phyloP scores from a whole-genome alignment of 2,888 invertebrate species.

The Lasiommata megera region DNA sequence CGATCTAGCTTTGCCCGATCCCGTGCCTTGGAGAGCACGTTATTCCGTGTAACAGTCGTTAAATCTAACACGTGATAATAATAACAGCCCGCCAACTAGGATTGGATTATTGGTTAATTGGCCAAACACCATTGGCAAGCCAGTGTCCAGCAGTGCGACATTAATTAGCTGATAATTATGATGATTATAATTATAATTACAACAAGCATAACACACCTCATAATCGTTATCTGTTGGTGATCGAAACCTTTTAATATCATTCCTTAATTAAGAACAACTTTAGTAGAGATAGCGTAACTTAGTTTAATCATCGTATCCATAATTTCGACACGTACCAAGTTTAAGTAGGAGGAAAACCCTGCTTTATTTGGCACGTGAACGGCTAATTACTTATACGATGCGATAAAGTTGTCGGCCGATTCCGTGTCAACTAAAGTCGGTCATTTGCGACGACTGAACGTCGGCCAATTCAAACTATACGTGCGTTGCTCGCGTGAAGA shows the following conservation, averaged over 20 bases:
- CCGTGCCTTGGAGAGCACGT: too few relatives aligned
- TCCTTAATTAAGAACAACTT: not conserved
- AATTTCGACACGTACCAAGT: conserved; percentile 28
- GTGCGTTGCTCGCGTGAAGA: not conserved
- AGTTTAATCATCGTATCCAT: conserved; percentile 19
- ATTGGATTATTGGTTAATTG: too few relatives aligned
- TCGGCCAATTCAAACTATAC: conserved; percentile 20
- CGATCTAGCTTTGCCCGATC: too few relatives aligned
- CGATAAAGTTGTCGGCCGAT: conserved; percentile 27
- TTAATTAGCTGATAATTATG: too few relatives aligned
- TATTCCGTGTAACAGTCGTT: too few relatives aligned
- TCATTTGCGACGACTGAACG: conserved; percentile 27
- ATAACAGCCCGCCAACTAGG: too few relatives aligned
- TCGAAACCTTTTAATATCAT: not conserved
- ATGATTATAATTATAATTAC: too few relatives aligned
- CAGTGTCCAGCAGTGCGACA: too few relatives aligned
- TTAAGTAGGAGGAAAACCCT: conserved; percentile 26
- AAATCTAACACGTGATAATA: too few relatives aligned
- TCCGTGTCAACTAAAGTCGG: conserved; percentile 28
- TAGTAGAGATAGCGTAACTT: conserved; percentile 8
- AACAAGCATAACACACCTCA: too few relatives aligned
- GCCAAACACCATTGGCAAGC: too few relatives aligned
- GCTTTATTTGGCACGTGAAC: conserved; percentile 31
- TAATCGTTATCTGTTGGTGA: not conserved
- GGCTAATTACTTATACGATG: conserved; percentile 31